Conservation (phyloP, 2,113 vertebrate species). For the Mesitornis unicolor region DNA sequence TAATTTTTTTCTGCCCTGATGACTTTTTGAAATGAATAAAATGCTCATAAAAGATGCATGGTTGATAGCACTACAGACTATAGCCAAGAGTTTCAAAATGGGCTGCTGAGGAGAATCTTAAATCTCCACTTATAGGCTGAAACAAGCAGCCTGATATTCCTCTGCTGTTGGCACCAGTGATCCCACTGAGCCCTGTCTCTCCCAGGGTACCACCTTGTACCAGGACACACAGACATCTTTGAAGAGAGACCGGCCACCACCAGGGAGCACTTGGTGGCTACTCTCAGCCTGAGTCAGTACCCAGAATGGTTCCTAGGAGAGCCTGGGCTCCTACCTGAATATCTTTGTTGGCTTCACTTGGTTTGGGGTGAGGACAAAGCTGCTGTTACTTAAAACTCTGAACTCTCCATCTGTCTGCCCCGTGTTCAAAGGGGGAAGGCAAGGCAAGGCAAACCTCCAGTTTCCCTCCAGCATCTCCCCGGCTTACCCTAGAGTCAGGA, state of each 20-base stretch:
- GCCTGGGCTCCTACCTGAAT: not conserved
- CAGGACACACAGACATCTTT: not conserved
- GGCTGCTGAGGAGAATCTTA: not conserved
- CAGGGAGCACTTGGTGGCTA: not conserved
- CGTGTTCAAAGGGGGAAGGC: not conserved
- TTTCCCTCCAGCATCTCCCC: not conserved
- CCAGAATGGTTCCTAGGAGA: not conserved
- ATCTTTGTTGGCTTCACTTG: not conserved
- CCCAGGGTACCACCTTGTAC: not conserved
- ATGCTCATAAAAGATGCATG: not conserved
- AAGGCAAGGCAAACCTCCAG: not conserved
- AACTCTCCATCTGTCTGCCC: not conserved
- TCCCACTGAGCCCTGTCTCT: not conserved
- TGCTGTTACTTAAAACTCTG: not conserved
- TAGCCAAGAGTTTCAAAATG: not conserved
- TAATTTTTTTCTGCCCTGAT: not conserved
- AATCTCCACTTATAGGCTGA: not conserved
- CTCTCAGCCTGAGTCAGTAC: not conserved
- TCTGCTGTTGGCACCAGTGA: rapidly evolving
- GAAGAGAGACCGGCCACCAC: not conserved
- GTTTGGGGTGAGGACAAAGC: not conserved
- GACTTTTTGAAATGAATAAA: slow-evolving; percentile 8
- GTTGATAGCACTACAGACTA: not conserved
- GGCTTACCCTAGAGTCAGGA: not conserved
- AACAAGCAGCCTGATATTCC: not conserved